A percentile compares a stretch with the other conserved stretches of the same genome.
These are phyloP conservation scores for Parasteatoda tepidariorum DNA, from an alignment of 1,140 invertebrate species.

Conservation along the genomic window DNA sequence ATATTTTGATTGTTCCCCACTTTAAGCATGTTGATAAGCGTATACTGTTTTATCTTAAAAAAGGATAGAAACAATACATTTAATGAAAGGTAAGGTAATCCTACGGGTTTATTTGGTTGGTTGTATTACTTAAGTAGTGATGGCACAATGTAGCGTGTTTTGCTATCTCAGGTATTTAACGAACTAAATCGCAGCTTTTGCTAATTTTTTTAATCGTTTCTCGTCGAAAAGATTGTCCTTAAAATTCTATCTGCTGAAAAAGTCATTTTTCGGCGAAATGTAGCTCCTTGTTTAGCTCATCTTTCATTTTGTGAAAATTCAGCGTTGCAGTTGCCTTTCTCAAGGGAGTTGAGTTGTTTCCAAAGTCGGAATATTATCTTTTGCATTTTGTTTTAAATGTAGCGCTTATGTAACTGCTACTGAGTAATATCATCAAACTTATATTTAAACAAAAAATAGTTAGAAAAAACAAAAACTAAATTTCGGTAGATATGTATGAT, in stretches of 20 bases:
- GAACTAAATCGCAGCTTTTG: neutral
- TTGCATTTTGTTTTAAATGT: no score
- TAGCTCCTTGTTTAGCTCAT: neutral
- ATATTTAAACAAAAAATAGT: no score
- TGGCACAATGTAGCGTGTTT: neutral
- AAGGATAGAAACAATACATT: neutral
- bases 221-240: neutral
- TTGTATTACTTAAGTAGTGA: neutral
- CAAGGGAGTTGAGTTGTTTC: no score
- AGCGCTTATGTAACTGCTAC: no score
- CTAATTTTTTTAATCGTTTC: neutral
- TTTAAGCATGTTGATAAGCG: conserved; percentile 11
- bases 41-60: neutral
- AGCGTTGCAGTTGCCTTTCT: no score
- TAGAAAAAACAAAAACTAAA: no score
- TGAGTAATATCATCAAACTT: no score
- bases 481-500: no score
- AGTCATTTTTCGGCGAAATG: neutral
- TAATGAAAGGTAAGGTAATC: neutral
- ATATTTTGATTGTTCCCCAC: conserved; percentile 59
- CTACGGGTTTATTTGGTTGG: neutral
- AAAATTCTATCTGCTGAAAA: neutral
- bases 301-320: no score
- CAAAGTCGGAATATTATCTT: no score
- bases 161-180: neutral